A percentile compares a stretch with the other conserved stretches of the same genome.
These are phyloP conservation scores for Brotula barbata DNA, from an alignment of 2,797 vertebrate species.

Conservation along the genomic window DNA sequence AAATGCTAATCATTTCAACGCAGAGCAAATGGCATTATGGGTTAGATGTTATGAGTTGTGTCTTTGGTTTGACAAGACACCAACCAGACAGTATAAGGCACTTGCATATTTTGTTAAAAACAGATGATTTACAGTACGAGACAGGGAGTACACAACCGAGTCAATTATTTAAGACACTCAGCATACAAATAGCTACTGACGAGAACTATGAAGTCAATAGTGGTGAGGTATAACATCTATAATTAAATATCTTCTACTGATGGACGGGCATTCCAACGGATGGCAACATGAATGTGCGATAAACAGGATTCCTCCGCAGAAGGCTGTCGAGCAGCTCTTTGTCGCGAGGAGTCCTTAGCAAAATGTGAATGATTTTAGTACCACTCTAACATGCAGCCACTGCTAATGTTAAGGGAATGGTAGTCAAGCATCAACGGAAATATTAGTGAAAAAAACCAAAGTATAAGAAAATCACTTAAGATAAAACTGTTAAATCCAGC, in stretches of 20 bases:
- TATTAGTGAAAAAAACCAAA: no score
- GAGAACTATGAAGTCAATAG: conserved; percentile 6
- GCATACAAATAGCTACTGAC: conserved; percentile 25
- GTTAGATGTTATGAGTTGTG: conserved; percentile 22
- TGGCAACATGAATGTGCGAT: conserved; percentile 29
- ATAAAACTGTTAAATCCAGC: not conserved
- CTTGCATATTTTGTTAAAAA: conserved; percentile 62
- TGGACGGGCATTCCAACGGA: conserved; percentile 44
- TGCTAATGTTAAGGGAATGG: not conserved
- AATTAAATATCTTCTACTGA: conserved; percentile 20
- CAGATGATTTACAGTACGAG: conserved; percentile 56
- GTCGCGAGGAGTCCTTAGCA: not conserved
- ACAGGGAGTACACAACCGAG: conserved; percentile 27
- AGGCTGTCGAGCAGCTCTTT: conserved; percentile 23
- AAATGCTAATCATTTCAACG: conserved; percentile 34
- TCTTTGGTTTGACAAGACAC: conserved; percentile 50
- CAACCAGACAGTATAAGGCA: conserved; percentile 69
- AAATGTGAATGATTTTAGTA: conserved; percentile 24
- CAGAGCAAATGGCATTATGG: conserved; percentile 27
- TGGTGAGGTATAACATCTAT: conserved; percentile 47
- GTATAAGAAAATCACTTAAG: not conserved
- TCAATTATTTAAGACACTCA: conserved; percentile 46
- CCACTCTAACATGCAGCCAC: conserved; percentile 6
- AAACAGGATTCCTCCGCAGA: conserved; percentile 12
- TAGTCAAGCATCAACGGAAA: not conserved